phyloP scores from a whole-genome alignment of 1,140 invertebrate species.

The Anastrepha obliqua region DNA sequence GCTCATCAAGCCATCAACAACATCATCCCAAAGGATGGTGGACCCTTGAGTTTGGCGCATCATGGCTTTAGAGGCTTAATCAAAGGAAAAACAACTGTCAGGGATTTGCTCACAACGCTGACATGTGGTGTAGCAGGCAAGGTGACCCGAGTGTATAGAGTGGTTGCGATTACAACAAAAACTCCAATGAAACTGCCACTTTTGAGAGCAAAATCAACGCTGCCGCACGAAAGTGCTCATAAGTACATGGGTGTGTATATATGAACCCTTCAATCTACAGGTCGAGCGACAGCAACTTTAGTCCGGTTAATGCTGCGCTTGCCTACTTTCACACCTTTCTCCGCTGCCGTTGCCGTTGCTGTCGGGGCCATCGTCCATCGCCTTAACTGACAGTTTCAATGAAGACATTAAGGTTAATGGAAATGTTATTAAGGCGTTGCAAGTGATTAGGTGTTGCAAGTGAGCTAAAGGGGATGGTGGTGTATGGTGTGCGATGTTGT shows the following conservation, averaged over 20 bases:
- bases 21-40: slow-evolving; percentile 5
- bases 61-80: background rate
- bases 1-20: slow-evolving; percentile 19
- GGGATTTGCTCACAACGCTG: slow-evolving; percentile 22
- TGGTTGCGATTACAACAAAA: background rate
- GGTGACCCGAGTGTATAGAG: no score
- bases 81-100: slow-evolving; percentile 2
- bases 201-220: slow-evolving; percentile 21
- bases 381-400: slow-evolving; percentile 54
- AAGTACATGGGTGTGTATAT: background rate
- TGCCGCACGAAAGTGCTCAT: background rate
- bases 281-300: background rate
- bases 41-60: background rate
- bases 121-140: slow-evolving; percentile 41
- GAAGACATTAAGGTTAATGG: slow-evolving; percentile 60
- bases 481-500: background rate
- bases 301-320: background rate
- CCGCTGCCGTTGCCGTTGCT: background rate
- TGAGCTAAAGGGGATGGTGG: slow-evolving; percentile 25
- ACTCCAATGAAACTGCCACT: background rate
- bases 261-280: background rate
- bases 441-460: slow-evolving; percentile 62
- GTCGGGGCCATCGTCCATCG: background rate
- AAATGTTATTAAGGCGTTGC: slow-evolving; percentile 59
- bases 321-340: background rate